Percentiles rank a stretch among this genome's conserved stretches.
Conservation (phyloP, 2,113 vertebrate species). For the Phylloscopus whistleri region DNA sequence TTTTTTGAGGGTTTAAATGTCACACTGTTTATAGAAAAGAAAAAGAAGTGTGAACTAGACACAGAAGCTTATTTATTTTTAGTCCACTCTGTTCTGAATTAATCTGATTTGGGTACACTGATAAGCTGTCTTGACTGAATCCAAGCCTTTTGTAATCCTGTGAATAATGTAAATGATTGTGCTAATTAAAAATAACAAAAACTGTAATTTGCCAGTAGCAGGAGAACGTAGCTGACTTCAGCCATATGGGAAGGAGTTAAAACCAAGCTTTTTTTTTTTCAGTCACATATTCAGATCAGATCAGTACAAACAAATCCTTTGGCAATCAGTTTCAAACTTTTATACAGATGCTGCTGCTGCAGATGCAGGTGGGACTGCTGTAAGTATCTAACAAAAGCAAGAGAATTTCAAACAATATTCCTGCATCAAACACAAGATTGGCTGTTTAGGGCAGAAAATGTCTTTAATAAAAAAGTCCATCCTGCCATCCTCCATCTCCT, state of each 20-base stretch:
- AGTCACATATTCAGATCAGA: neutral
- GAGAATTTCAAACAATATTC: neutral
- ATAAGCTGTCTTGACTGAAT: neutral
- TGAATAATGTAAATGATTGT: neutral
- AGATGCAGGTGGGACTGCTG: neutral
- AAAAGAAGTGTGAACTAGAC: neutral
- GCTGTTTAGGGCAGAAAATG: neutral
- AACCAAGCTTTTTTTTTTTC: neutral
- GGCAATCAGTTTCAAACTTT: neutral
- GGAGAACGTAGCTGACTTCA: neutral
- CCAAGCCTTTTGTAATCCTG: neutral
- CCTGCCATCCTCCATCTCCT: neutral
- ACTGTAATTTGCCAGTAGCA: neutral
- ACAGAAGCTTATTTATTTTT: neutral
- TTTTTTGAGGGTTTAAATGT: conserved; percentile 22
- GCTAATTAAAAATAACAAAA: neutral
- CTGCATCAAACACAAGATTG: neutral
- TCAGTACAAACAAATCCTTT: neutral
- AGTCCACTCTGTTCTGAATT: neutral
- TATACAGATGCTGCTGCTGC: neutral
- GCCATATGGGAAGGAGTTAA: neutral
- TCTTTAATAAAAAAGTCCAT: neutral
- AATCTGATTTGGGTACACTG: neutral
- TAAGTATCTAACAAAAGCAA: neutral
- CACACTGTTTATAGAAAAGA: neutral